Evolutionary conservation across 2,797 vertebrate species (phyloP).

Genomic region (Clarias laeviceps): DNA sequence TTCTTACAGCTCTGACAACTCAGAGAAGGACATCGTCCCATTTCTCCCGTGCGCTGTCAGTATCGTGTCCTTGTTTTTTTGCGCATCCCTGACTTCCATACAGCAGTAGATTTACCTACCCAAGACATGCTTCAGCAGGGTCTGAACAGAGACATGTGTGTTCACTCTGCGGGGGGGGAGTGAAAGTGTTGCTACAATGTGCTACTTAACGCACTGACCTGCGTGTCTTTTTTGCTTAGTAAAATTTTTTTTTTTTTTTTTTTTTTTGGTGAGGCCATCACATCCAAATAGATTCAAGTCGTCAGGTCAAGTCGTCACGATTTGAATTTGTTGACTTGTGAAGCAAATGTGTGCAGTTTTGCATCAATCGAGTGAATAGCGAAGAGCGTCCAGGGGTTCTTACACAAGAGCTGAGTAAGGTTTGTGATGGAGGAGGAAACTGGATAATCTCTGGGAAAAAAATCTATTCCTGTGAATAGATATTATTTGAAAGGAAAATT

Average conservation of each 20-base stretch:
- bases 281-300: slow-evolving; percentile 47
- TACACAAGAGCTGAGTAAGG: neutral
- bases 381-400: slow-evolving; percentile 35
- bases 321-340: slow-evolving; percentile 54
- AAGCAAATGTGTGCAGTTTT: slow-evolving; percentile 54
- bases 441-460: neutral
- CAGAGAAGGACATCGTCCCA: neutral
- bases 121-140: neutral
- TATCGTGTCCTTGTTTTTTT: neutral
- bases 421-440: neutral
- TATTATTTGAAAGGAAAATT: neutral
- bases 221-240: slow-evolving; percentile 43
- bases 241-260: slow-evolving; percentile 46
- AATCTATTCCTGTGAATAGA: too few species aligned
- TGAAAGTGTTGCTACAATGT: neutral
- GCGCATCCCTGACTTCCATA: neutral
- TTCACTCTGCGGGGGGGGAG: neutral
- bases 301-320: slow-evolving; percentile 14
- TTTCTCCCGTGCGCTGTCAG: neutral
- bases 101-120: neutral
- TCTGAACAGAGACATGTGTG: neutral
- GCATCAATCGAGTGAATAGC: slow-evolving; percentile 40
- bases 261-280: slow-evolving; percentile 25
- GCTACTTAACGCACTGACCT: neutral
- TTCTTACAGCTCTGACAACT: neutral